Evolutionary conservation across 2,113 vertebrate species (phyloP).

Genomic region (Scortum barcoo): DNA sequence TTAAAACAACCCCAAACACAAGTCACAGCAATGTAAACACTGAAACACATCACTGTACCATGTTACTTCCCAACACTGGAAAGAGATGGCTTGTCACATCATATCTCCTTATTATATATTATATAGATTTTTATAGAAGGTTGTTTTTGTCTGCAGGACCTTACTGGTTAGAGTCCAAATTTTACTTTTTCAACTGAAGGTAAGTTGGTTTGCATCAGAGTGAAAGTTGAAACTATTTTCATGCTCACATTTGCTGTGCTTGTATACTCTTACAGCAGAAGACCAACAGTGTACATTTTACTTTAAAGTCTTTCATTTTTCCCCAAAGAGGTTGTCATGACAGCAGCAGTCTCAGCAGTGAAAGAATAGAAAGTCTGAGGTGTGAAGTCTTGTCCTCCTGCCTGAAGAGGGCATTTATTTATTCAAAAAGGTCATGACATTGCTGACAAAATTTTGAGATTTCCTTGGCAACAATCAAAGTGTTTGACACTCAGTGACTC

Average conservation of each 20-base stretch:
- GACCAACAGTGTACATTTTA: neutral
- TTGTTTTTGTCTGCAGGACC: neutral
- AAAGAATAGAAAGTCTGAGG: neutral
- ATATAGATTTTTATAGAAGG: neutral
- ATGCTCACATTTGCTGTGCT: neutral
- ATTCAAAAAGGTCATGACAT: neutral
- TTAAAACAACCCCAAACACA: neutral
- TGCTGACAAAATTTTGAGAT: neutral
- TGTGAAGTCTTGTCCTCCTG: neutral
- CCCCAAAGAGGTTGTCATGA: neutral
- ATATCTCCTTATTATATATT: neutral
- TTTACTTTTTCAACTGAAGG: neutral
- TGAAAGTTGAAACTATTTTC: neutral
- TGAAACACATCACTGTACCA: too few species aligned
- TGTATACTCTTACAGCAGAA: neutral
- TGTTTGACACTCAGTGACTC: neutral
- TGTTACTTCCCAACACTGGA: too few species aligned
- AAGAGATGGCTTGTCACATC: too few species aligned
- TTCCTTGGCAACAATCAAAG: neutral
- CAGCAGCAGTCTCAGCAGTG: neutral
- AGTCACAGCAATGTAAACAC: too few species aligned
- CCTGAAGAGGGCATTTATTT: neutral
- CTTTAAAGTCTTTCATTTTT: neutral
- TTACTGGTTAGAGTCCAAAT: neutral
- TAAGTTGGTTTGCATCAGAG: neutral